These are phyloP conservation scores for Teleogryllus occipitalis DNA, from an alignment of 1,140 invertebrate genomes.

Conservation along the genomic window DNA sequence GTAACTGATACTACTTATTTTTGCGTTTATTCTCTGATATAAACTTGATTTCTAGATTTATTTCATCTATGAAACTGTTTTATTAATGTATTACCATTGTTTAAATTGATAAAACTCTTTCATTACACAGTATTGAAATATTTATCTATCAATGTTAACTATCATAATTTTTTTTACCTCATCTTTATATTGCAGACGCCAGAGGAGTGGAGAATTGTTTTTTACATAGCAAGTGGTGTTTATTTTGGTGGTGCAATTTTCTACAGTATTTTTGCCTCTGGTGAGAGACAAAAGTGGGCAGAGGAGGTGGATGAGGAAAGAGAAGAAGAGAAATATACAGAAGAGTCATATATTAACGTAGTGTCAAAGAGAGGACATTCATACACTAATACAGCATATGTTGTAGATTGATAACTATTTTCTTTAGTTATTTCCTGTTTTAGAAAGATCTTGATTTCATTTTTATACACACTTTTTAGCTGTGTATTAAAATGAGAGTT, in stretches of 20 bases:
- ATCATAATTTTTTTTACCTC: conserved; percentile 17
- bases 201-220: conserved; percentile 42
- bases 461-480: no score
- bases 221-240: conserved; percentile 40
- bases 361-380: not conserved
- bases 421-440: no score
- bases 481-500: no score
- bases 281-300: conserved; percentile 39
- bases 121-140: not conserved
- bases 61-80: no score
- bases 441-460: no score
- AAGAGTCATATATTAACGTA: not conserved
- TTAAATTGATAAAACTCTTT: no score
- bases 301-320: not conserved
- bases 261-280: conserved; percentile 39
- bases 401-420: no score
- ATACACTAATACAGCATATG: not conserved
- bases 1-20: no score
- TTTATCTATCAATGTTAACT: not conserved
- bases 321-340: not conserved
- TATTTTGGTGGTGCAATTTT: conserved; percentile 39
- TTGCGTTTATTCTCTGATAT: no score
- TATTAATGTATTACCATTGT: no score
- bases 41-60: no score
- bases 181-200: conserved; percentile 33